Evolutionary conservation across 2,113 vertebrate genomes (phyloP).

Genomic region (Struthidea cinerea): DNA sequence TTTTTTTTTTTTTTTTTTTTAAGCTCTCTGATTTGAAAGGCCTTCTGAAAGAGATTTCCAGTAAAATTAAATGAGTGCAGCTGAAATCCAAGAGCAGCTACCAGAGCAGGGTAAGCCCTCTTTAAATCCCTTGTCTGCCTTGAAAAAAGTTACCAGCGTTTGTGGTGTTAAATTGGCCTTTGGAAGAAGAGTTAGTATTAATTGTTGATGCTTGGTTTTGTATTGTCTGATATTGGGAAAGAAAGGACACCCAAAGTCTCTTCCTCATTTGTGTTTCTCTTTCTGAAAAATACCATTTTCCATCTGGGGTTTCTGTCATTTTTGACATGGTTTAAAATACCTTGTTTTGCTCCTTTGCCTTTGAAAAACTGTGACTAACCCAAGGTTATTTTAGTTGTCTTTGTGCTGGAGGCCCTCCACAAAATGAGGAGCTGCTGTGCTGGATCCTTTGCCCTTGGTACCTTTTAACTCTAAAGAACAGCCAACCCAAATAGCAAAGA

Average conservation of each 20-base stretch:
- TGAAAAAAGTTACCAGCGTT: neutral
- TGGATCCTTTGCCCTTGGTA: neutral
- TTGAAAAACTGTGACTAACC: neutral
- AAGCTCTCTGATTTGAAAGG: slow-evolving; percentile 71
- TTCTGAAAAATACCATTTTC: neutral
- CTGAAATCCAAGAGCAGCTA: neutral
- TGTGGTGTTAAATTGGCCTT: neutral
- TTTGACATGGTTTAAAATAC: neutral
- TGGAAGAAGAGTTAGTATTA: neutral
- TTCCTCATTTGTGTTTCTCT: neutral
- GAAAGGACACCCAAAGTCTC: neutral
- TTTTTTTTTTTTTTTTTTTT: too few relatives aligned
- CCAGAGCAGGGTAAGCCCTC: neutral
- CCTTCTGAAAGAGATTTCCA: slow-evolving; percentile 74
- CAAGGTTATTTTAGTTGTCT: neutral
- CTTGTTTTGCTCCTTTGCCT: neutral
- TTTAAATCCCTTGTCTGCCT: neutral
- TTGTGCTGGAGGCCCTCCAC: neutral
- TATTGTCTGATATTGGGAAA: neutral
- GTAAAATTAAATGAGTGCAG: slow-evolving; percentile 54
- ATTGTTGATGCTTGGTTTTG: neutral
- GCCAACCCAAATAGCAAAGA: neutral
- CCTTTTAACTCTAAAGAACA: neutral
- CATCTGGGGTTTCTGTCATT: neutral
- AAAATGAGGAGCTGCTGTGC: neutral